Percentiles rank a stretch among this genome's conserved stretches.
phyloP scores from a whole-genome alignment of 2,113 vertebrate species.

The Polypterus bichir region DNA sequence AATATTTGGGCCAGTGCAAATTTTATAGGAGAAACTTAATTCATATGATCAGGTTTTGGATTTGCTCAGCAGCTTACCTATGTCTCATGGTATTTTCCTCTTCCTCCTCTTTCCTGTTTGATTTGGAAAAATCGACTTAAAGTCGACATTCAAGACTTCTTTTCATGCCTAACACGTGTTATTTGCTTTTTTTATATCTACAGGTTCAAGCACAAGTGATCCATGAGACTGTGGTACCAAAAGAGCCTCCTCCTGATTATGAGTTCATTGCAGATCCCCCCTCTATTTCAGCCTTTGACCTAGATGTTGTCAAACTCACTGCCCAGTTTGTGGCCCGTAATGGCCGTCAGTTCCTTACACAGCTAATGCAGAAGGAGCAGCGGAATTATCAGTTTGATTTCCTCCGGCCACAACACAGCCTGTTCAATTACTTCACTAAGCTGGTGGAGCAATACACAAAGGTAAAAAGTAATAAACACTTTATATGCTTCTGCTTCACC shows the following conservation, averaged over 20 bases:
- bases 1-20: too few relatives aligned
- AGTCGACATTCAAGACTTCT: too few relatives aligned
- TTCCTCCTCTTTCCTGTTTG: too few relatives aligned
- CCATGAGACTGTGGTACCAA: constrained; percentile 81
- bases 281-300: constrained; percentile 90
- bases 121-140: too few relatives aligned
- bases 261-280: constrained; percentile 96
- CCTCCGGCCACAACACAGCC: constrained; percentile 89
- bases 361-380: constrained; percentile 98
- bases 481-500: neutral
- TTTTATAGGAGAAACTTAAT: too few relatives aligned
- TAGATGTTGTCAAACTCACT: constrained; percentile 93
- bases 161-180: too few relatives aligned
- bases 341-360: constrained; percentile 89
- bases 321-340: constrained; percentile 95
- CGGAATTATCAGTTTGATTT: constrained; percentile 98
- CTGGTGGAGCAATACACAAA: constrained; percentile 97
- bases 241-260: constrained; percentile 88
- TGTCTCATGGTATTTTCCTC: too few relatives aligned
- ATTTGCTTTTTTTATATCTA: neutral
- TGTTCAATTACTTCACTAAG: constrained; percentile 98
- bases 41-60: too few relatives aligned
- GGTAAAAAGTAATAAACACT: constrained; percentile 39
- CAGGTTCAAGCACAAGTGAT: constrained; percentile 93
- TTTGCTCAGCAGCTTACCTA: too few relatives aligned